Conservation (phyloP, 2,888 invertebrate genomes). For the Junonia oenone region DNA sequence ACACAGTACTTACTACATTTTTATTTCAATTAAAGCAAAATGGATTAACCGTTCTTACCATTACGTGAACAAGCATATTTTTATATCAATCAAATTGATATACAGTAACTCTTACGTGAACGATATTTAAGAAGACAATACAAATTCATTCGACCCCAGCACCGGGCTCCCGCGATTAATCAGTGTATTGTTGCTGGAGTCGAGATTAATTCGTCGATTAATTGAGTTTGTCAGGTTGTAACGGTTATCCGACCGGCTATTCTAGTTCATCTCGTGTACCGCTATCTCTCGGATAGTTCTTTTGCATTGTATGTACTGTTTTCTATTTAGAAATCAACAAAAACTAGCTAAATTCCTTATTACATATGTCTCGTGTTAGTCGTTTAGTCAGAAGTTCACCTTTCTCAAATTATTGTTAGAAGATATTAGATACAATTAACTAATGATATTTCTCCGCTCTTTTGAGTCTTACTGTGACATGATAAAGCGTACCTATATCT, state of each 20-base stretch:
- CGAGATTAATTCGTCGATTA: constrained; percentile 46
- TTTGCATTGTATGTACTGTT: constrained; percentile 35
- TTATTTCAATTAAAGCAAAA: no score
- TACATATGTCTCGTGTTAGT: background rate
- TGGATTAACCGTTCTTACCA: no score
- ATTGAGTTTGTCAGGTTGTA: constrained; percentile 59
- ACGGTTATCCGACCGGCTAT: constrained; percentile 65
- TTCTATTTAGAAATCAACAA: constrained; percentile 27
- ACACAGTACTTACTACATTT: no score
- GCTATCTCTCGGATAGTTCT: constrained; percentile 53
- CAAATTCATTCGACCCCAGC: background rate
- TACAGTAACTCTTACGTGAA: no score
- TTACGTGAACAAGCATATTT: background rate
- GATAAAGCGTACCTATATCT: no score
- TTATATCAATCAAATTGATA: no score
- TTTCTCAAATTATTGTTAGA: no score
- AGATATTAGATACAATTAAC: no score
- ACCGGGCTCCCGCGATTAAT: constrained; percentile 15
- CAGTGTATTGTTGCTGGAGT: constrained; percentile 25
- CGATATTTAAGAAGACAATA: background rate
- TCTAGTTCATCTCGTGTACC: constrained; percentile 66
- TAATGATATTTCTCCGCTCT: no score
- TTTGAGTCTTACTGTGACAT: no score
- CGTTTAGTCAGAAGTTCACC: no score
- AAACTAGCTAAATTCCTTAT: constrained; percentile 16